Conservation (phyloP, 2,888 invertebrate genomes). For the Heliconius erato region DNA sequence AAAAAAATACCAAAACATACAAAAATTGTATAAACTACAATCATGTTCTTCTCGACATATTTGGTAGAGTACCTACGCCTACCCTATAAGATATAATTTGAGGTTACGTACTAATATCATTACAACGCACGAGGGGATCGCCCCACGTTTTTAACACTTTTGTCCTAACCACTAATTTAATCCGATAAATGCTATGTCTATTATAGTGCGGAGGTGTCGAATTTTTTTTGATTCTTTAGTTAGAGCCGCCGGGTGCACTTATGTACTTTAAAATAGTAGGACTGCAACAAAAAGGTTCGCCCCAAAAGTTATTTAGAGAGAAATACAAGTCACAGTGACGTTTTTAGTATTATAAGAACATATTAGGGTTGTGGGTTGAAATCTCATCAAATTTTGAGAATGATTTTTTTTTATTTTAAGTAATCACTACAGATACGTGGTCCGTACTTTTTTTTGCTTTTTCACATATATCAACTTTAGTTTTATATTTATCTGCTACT, state of each 20-base stretch:
- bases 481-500: too few species aligned
- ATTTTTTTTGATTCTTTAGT: constrained; percentile 38
- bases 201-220: constrained; percentile 54
- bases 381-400: neutral
- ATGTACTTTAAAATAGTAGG: neutral
- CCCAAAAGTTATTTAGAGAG: neutral
- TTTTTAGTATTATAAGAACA: neutral
- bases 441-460: too few species aligned
- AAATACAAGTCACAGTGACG: neutral
- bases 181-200: constrained; percentile 55
- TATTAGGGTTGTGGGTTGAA: neutral
- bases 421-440: too few species aligned
- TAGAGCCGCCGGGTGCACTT: neutral
- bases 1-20: neutral
- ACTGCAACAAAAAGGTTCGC: neutral
- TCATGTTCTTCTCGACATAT: constrained; percentile 27
- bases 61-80: constrained; percentile 38
- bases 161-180: constrained; percentile 62
- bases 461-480: too few species aligned
- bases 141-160: constrained; percentile 69
- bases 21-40: constrained; percentile 3
- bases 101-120: constrained; percentile 81
- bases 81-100: constrained; percentile 65
- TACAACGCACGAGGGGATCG: constrained; percentile 65
- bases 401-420: neutral